These are phyloP conservation scores for Pseudomyrmex gracilis DNA, from an alignment of 1,140 invertebrate species.

Conservation along the genomic window DNA sequence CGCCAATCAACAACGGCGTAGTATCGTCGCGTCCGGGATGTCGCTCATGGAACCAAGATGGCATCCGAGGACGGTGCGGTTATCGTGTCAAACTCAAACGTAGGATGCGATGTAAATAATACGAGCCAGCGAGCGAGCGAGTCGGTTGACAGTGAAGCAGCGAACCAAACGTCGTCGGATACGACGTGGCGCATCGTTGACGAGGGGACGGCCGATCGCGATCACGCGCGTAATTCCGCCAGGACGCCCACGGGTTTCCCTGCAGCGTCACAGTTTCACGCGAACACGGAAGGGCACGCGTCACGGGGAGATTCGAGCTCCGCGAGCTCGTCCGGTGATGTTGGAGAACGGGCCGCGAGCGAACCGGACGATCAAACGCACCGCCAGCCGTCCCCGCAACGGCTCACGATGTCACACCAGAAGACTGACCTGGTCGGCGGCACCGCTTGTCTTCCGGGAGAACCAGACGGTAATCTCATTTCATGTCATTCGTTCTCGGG, in stretches of 20 bases:
- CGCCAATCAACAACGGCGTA: conserved; percentile 67
- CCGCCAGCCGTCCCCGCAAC: conserved; percentile 44
- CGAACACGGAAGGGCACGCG: conserved; percentile 63
- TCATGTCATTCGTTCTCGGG: neutral
- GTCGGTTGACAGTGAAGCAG: conserved; percentile 46
- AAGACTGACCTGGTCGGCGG: conserved; percentile 69
- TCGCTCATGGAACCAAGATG: conserved; percentile 84
- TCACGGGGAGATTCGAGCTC: conserved; percentile 55
- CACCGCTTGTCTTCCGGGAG: conserved; percentile 65
- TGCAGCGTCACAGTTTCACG: conserved; percentile 74
- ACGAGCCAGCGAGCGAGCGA: conserved; percentile 70
- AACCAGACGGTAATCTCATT: conserved; percentile 72
- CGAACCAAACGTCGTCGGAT: conserved; percentile 25
- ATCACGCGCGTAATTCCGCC: conserved; percentile 66
- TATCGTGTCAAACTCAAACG: conserved; percentile 84
- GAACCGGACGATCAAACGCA: conserved; percentile 61
- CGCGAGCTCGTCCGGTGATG: conserved; percentile 70
- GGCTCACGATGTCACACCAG: conserved; percentile 73
- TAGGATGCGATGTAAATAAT: conserved; percentile 84
- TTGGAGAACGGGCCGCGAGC: conserved; percentile 54
- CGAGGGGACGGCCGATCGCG: conserved; percentile 56
- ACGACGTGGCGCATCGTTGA: conserved; percentile 53
- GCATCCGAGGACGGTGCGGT: conserved; percentile 84
- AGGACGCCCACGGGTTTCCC: conserved; percentile 81
- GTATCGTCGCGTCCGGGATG: conserved; percentile 72